A percentile compares a stretch with the other conserved stretches of the same genome.
phyloP scores from a whole-genome alignment of 1,140 invertebrate genomes.

The Drepana arcuata region DNA sequence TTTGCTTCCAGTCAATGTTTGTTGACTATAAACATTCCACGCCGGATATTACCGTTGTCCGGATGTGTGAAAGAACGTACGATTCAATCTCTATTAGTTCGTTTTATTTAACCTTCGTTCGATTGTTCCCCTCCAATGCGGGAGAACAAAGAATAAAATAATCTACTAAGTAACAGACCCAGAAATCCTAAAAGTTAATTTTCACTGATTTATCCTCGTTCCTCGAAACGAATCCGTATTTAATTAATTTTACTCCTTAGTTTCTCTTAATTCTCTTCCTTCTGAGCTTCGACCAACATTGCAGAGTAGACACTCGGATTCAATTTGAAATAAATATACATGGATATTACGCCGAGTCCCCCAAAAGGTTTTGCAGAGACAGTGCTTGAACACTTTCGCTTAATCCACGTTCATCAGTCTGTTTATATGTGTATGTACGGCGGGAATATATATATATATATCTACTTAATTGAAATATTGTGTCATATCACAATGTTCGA shows the following conservation, averaged over 20 bases:
- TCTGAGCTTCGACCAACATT: slow-evolving; percentile 1
- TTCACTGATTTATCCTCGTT: background rate
- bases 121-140: background rate
- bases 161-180: background rate
- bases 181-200: background rate
- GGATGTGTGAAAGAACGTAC: slow-evolving; percentile 32
- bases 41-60: slow-evolving; percentile 53
- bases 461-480: no score
- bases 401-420: slow-evolving; percentile 8
- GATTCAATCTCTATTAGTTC: slow-evolving; percentile 18
- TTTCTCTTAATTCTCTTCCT: slow-evolving; percentile 3
- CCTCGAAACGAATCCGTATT: background rate
- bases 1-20: slow-evolving; percentile 44
- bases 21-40: slow-evolving; percentile 45
- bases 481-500: slow-evolving; percentile 9
- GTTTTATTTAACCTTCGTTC: slow-evolving; percentile 6
- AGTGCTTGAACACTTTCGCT: slow-evolving; percentile 4
- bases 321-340: no score
- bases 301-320: no score
- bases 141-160: background rate
- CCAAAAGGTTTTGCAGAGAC: no score
- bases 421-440: no score
- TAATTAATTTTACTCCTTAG: background rate
- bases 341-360: no score
- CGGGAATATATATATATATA: slow-evolving; percentile 6